Conservation (phyloP, 2,888 invertebrate genomes). For the Mythimna lalbum region DNA sequence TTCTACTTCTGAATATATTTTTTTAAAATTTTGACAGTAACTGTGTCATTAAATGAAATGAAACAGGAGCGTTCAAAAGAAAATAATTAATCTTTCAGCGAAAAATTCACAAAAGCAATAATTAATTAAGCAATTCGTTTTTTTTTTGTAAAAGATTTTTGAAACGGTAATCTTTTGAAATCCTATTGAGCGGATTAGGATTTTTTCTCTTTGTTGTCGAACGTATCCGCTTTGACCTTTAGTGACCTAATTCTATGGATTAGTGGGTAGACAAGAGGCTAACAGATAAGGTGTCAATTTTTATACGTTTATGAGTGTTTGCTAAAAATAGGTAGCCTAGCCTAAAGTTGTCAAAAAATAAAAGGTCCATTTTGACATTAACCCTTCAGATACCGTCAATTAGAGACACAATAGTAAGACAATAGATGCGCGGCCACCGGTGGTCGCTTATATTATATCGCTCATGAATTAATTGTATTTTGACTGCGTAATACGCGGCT, state of each 20-base stretch:
- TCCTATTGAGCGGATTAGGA: conserved; percentile 11
- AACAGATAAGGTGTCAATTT: conserved; percentile 1
- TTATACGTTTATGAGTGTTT: neutral
- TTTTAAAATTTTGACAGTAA: neutral
- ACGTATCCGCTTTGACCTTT: conserved; percentile 20
- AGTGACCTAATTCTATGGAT: conserved; percentile 38
- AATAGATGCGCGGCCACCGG: too few species aligned
- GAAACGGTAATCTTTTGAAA: neutral
- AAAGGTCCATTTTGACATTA: too few species aligned
- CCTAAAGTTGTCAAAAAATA: too few species aligned
- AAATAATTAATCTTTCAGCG: neutral
- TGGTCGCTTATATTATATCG: too few species aligned
- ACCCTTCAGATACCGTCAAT: too few species aligned
- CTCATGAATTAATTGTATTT: too few species aligned
- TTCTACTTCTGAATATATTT: neutral
- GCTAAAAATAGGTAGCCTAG: too few species aligned
- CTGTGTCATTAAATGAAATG: neutral
- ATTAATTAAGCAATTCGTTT: neutral
- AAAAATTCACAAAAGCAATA: neutral
- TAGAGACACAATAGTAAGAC: too few species aligned
- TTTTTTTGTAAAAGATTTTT: neutral
- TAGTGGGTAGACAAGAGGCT: neutral
- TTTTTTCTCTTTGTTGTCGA: conserved; percentile 8
- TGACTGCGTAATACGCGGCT: too few species aligned
- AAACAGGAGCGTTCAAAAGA: neutral